Evolutionary conservation across 2,888 invertebrate genomes (phyloP).

Genomic region (Cotesia congregata): DNA sequence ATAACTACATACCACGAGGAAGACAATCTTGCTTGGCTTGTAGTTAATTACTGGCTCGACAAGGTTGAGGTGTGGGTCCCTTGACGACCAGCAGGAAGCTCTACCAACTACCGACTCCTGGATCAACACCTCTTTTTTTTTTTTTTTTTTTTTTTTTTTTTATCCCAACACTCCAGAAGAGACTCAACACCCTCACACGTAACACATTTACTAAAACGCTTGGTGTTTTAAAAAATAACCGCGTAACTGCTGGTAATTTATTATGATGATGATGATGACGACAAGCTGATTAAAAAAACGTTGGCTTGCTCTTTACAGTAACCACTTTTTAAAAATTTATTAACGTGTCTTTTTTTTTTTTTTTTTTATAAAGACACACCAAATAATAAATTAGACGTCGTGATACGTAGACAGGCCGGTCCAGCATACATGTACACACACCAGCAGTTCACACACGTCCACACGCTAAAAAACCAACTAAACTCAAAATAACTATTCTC

Average conservation of each 20-base stretch:
- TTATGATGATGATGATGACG: slow-evolving; percentile 6
- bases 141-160: no score
- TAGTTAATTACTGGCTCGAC: not conserved
- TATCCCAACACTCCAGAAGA: not conserved
- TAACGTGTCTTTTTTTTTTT: not conserved
- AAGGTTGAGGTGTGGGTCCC: slow-evolving; percentile 14
- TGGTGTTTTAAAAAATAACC: slow-evolving; percentile 25
- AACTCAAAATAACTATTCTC: slow-evolving; percentile 45
- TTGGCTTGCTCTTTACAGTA: not conserved
- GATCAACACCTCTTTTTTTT: not conserved
- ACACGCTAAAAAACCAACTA: slow-evolving; percentile 16
- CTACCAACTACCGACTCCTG: not conserved
- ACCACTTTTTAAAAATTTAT: not conserved
- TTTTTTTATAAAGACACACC: not conserved
- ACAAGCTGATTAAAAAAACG: not conserved
- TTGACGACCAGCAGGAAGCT: not conserved
- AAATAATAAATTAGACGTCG: slow-evolving; percentile 44
- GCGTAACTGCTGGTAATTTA: slow-evolving; percentile 15
- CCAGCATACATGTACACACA: slow-evolving; percentile 37
- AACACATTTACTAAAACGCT: slow-evolving; percentile 15
- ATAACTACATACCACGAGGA: slow-evolving; percentile 39
- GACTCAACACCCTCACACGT: slow-evolving; percentile 41
- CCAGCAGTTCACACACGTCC: not conserved
- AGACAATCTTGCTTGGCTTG: slow-evolving; percentile 55
- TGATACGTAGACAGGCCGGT: slow-evolving; percentile 50